Evolutionary conservation across 2,797 vertebrate species (phyloP), one percentile per base, ranked within the genome.

Genomic region (Rachycentron canadum): DNA sequence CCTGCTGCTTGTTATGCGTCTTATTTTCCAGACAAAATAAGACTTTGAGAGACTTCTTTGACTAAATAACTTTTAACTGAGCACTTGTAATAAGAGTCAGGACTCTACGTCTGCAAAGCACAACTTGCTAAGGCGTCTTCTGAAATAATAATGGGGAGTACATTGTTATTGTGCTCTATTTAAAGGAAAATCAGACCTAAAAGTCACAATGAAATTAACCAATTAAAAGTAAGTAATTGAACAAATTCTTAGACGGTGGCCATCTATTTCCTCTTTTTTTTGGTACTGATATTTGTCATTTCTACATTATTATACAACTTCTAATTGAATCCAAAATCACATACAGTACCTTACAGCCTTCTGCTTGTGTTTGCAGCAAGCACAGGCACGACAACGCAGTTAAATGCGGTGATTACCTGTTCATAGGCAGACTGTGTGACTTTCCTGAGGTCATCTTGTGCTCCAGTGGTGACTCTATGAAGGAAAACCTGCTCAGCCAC

Each of bases 401-500:
- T 4, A 26, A 34, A 14, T 41, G n/a, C 23, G 26, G 2, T 52
- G 12, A 56, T 70, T 68, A 92, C 90, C 87, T 91, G 98, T 79
- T 97, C 97, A 28, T 99, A 99, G 0, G 98, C 98, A 53, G 96
- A 97, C 94, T 98, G 97, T 1, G 98, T 99, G 77, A 99, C 96
- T 84, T 98, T 99, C 86, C 93, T 96, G 71, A 99, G 92, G 91
- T 99, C 98, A 23, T 99, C 97, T 55, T 98, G 98, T 1, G 97
- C 97, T 5, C 97, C 96, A 0, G 97, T 99, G 69, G 97, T 99
- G 82, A 99, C 96, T 84, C 82, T 96, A 3, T 85, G 92, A 50
- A 99, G 97, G 92, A 99, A 99, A 87, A 99, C 96, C 88, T 98
- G 96, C 87, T 99, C 98, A 0, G 98, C 95, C 25, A 97, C 97